Evolutionary conservation across 2,113 vertebrate genomes (phyloP).

Genomic region (Leucosticte australis): DNA sequence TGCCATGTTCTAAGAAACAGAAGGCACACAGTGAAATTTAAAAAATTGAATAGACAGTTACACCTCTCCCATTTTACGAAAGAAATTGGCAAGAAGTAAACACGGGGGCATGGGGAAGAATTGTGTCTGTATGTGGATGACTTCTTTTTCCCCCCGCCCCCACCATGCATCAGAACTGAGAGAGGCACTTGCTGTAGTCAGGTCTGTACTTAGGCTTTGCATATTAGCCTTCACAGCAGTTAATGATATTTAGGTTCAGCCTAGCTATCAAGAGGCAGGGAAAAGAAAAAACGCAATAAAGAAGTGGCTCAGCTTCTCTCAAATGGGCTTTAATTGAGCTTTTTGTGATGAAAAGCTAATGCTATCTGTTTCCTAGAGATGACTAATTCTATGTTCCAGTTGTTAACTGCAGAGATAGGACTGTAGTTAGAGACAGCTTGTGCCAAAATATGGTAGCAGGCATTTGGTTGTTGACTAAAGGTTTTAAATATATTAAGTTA

Average conservation of each 20-base stretch:
- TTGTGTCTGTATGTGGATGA: neutral
- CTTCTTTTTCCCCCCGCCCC: neutral
- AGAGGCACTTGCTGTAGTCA: neutral
- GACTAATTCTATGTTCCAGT: neutral
- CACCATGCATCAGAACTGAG: neutral
- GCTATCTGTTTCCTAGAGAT: conserved; percentile 22
- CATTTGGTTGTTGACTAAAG: conserved; percentile 1
- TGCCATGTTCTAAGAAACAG: conserved; percentile 34
- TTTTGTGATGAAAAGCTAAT: conserved; percentile 42
- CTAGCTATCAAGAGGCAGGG: neutral
- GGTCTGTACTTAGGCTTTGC: neutral
- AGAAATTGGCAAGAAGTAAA: neutral
- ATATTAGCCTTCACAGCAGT: neutral
- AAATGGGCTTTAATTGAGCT: conserved; percentile 44
- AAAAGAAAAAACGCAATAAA: neutral
- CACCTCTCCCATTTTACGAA: neutral
- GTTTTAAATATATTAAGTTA: conserved; percentile 4
- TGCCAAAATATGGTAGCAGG: neutral
- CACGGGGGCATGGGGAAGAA: neutral
- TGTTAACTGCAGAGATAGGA: neutral
- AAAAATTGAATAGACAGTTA: conserved; percentile 4
- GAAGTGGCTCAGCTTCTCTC: neutral
- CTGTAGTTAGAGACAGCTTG: neutral
- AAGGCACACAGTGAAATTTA: neutral
- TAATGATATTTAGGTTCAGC: neutral